Percentiles rank a stretch among this genome's conserved stretches.
Conservation (phyloP, 2,888 invertebrate species). For the Epinotia bilunana region DNA sequence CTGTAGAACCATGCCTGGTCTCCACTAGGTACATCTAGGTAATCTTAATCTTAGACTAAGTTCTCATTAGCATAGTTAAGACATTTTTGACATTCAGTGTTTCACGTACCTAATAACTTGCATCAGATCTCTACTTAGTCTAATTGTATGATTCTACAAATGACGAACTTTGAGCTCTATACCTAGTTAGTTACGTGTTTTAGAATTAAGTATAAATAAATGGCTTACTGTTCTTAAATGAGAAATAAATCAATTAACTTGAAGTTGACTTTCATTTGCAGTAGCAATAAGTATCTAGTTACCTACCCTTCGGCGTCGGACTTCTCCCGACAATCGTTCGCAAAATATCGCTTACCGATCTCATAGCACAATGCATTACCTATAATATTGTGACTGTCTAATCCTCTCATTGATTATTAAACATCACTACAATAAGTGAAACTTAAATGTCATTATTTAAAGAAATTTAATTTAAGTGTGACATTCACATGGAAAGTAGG, state of each 20-base stretch:
- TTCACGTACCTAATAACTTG: conserved; percentile 67
- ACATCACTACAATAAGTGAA: too few species aligned
- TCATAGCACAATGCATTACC: too few species aligned
- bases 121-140: conserved; percentile 69
- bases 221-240: conserved; percentile 80
- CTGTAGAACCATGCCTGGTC: conserved; percentile 56
- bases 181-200: conserved; percentile 71
- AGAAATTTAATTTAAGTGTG: too few species aligned
- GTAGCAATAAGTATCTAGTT: not conserved
- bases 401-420: too few species aligned
- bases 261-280: conserved; percentile 69
- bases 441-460: too few species aligned
- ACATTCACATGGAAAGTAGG: too few species aligned
- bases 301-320: too few species aligned
- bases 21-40: conserved; percentile 47
- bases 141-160: conserved; percentile 54
- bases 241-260: conserved; percentile 79
- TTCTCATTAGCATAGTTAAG: conserved; percentile 24
- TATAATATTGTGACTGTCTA: too few species aligned
- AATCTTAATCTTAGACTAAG: conserved; percentile 37
- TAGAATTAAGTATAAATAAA: conserved; percentile 70
- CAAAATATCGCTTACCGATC: too few species aligned
- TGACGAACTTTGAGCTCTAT: conserved; percentile 69
- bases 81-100: conserved; percentile 40
- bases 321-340: too few species aligned